Conservation (phyloP, 2,797 vertebrate species). For the Epinephelus awoara region DNA sequence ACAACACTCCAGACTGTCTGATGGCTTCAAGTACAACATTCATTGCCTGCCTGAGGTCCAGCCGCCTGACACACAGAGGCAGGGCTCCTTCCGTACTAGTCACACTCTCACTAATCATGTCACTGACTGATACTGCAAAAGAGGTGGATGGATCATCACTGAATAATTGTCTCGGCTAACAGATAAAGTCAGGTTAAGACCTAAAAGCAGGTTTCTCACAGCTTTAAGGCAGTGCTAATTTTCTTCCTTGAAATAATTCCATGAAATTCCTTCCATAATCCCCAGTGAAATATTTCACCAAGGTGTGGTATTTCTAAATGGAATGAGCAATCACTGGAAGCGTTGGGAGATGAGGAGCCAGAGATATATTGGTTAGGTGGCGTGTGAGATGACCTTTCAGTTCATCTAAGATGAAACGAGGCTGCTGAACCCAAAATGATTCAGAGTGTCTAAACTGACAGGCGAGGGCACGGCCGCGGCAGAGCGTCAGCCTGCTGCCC, state of each 20-base stretch:
- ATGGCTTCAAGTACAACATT: constrained; percentile 52
- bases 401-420: constrained; percentile 77
- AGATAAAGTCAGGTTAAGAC: background rate
- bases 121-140: constrained; percentile 20
- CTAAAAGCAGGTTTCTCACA: constrained; percentile 29
- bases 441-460: constrained; percentile 80
- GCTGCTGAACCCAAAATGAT: constrained; percentile 79
- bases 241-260: constrained; percentile 63
- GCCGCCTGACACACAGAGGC: constrained; percentile 20
- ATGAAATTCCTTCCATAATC: constrained; percentile 66
- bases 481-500: constrained; percentile 64
- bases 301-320: constrained; percentile 80
- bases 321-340: constrained; percentile 71
- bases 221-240: constrained; percentile 64
- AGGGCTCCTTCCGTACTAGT: constrained; percentile 7
- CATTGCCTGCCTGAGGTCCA: constrained; percentile 48
- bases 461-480: constrained; percentile 72
- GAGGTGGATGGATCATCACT: constrained; percentile 29
- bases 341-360: constrained; percentile 61
- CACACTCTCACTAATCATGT: constrained; percentile 40
- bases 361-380: constrained; percentile 75
- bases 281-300: constrained; percentile 73
- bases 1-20: constrained; percentile 49
- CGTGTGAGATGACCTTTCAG: constrained; percentile 81
- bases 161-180: constrained; percentile 16